Percentiles rank a stretch among this genome's conserved stretches.
Conservation (phyloP, 2,888 invertebrate genomes). For the Ptychoptera albimana region DNA sequence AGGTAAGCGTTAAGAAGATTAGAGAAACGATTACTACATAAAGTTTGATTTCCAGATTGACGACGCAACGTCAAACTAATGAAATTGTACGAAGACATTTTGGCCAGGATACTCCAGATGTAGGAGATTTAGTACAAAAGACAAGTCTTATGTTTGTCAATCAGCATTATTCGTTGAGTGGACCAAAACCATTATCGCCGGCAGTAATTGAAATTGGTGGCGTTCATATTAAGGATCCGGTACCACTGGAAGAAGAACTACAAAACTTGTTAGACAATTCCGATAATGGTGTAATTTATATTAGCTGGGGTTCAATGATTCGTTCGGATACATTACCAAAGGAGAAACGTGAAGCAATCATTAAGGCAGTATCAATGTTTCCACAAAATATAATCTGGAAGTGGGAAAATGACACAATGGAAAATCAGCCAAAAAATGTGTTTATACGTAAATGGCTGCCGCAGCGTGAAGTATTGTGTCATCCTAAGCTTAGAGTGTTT, state of each 20-base stretch:
- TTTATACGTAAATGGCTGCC: conserved; percentile 48
- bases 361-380: conserved; percentile 36
- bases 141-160: conserved; percentile 33
- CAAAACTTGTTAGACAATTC: conserved; percentile 38
- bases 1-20: conserved; percentile 15
- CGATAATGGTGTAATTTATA: conserved; percentile 43
- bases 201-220: conserved; percentile 39
- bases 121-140: conserved; percentile 28
- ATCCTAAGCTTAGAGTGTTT: conserved; percentile 47
- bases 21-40: not conserved
- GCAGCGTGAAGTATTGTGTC: conserved; percentile 52
- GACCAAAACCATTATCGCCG: conserved; percentile 31
- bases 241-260: conserved; percentile 20
- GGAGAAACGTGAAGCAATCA: conserved; percentile 35
- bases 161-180: conserved; percentile 36
- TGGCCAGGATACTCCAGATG: conserved; percentile 28
- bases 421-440: conserved; percentile 40
- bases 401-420: conserved; percentile 40
- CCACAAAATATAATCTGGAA: conserved; percentile 47
- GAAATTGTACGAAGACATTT: conserved; percentile 26
- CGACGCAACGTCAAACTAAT: conserved; percentile 25
- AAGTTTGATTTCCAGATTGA: conserved; percentile 11
- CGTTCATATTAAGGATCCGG: conserved; percentile 27
- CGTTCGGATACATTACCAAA: conserved; percentile 38
- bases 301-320: conserved; percentile 54